These are phyloP conservation scores for Oryzaephilus surinamensis DNA, from an alignment of 1,140 invertebrate species.

Conservation along the genomic window DNA sequence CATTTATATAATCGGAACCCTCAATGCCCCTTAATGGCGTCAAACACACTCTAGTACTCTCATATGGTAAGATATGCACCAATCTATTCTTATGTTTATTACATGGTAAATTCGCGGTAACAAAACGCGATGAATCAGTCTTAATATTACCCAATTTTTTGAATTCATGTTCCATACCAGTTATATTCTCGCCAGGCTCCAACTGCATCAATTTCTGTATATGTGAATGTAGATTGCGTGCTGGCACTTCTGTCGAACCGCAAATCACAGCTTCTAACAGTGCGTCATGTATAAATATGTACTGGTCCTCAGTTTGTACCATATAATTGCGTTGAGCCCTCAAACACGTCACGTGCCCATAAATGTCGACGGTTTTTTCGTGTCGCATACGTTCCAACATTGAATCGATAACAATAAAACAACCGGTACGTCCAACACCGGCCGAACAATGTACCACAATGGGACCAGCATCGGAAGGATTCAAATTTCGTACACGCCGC, in stretches of 20 bases:
- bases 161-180: conserved; percentile 97
- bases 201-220: conserved; percentile 83
- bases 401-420: conserved; percentile 96
- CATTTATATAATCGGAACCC: conserved; percentile 98
- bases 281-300: conserved; percentile 98
- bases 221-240: conserved; percentile 83
- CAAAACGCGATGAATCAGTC: conserved; percentile 86
- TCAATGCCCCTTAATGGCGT: conserved; percentile 84
- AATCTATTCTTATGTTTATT: conserved; percentile 98
- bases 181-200: conserved; percentile 75
- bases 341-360: conserved; percentile 95
- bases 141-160: conserved; percentile 95
- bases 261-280: conserved; percentile 91
- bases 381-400: conserved; percentile 91
- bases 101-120: conserved; percentile 88
- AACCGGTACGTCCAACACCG: conserved; percentile 89
- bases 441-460: conserved; percentile 96
- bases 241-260: conserved; percentile 89
- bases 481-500: conserved; percentile 79
- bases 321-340: conserved; percentile 96
- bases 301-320: conserved; percentile 98
- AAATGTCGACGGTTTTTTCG: conserved; percentile 97
- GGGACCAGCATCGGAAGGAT: conserved; percentile 83
- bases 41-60: conserved; percentile 88
- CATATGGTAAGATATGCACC: conserved; percentile 95